Evolutionary conservation across 2,888 invertebrate genomes (phyloP), one percentile per base, ranked within the genome.

Genomic region (Ephialtes manifestator): DNA sequence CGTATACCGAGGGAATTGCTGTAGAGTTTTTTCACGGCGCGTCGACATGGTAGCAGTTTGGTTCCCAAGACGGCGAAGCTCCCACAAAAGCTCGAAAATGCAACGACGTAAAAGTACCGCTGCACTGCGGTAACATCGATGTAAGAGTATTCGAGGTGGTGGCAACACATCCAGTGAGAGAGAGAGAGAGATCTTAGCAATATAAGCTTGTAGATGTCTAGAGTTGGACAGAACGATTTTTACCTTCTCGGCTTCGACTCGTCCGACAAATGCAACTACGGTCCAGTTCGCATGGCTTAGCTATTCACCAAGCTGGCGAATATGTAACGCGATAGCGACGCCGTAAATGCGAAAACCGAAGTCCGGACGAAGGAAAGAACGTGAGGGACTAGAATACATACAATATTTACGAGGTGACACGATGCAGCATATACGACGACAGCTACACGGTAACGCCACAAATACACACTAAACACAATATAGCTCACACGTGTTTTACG

Each of bases 1-100:
- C 53, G 65, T 60, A 63, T 71, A 77, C 84, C 75, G 55, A 72
- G 83, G 68, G 74, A 83, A 83, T 77, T 60, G 80, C 83, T 43
- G 77, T 74, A 83, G 76, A 60, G 81, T 68, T 79, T 83, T 83
- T 82, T 43, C 85, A 81, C 35, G 4, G 58, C 35, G 43, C 74
- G 68, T 78, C 51, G 18, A 63, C 31, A 35, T 81, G 46, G 77
- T 46, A 20, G 67, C 77, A 53, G 53, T 72, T 78, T 31, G 67
- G 74, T 81, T 28, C 53, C 68, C 60, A 51, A 68, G 70, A 58
- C 68, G 81, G 20, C 55, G 31, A 35, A 65, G 35, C 72, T 53
- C 20, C 46, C 60, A 75, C 81, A 63, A 74, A 79, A 79, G 78
- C 81, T 48, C 46, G 70, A 74, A 83, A 53, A 70, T 71, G 55